A percentile compares a stretch with the other conserved stretches of the same genome.
These are phyloP conservation scores for Thereva unica DNA, from an alignment of 2,888 invertebrate species.

Conservation along the genomic window DNA sequence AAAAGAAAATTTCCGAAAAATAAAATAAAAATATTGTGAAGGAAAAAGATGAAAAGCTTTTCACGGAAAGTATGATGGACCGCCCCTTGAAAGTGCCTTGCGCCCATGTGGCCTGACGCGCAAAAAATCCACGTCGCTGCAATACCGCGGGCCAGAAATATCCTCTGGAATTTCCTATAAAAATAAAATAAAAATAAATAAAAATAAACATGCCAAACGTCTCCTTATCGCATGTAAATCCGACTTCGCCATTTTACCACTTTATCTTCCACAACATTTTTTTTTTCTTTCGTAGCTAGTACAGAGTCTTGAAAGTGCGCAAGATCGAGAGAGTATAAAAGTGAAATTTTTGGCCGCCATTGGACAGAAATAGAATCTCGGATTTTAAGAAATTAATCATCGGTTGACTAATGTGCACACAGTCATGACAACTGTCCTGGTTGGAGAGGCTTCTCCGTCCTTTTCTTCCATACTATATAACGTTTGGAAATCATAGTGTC, in stretches of 20 bases:
- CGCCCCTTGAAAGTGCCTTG: not conserved
- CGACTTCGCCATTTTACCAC: conserved; percentile 15
- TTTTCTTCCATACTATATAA: conserved; percentile 20
- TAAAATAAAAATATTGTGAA: not conserved
- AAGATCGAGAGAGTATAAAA: not conserved
- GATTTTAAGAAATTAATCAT: conserved; percentile 22
- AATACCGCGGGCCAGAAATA: conserved; percentile 13
- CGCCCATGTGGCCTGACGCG: conserved; percentile 14
- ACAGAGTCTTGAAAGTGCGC: too few relatives aligned
- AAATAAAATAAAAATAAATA: not conserved
- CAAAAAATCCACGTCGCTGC: conserved; percentile 12
- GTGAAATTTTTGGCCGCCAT: conserved; percentile 4
- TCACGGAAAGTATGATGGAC: too few relatives aligned
- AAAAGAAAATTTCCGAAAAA: conserved; percentile 11
- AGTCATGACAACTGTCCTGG: conserved; percentile 21
- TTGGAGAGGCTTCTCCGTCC: not conserved
- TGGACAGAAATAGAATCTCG: conserved; percentile 21
- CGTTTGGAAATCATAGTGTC: not conserved
- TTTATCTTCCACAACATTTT: not conserved
- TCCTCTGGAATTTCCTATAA: not conserved
- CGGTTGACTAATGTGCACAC: conserved; percentile 21
- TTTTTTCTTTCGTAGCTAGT: too few relatives aligned
- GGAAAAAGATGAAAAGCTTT: too few relatives aligned
- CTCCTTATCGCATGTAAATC: conserved; percentile 3
- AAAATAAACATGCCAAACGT: too few relatives aligned